Conservation (phyloP, 2,797 vertebrate genomes). For the Lacerta viridis region DNA sequence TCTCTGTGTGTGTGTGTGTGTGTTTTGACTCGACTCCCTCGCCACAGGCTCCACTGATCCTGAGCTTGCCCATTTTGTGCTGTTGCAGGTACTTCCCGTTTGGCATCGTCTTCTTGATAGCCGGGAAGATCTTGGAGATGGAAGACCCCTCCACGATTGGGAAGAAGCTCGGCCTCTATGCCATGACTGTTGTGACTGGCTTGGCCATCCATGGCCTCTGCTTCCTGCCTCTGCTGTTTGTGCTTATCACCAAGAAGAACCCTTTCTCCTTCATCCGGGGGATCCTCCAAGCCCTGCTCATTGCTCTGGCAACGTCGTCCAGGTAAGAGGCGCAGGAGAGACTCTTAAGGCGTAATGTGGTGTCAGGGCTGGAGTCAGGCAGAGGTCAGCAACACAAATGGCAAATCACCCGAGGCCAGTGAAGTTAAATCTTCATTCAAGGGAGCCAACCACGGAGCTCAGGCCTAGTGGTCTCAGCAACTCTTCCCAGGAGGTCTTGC, state of each 20-base stretch:
- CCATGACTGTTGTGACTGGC: constrained; percentile 87
- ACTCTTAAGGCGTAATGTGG: too few relatives aligned
- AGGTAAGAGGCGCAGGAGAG: constrained; percentile 77
- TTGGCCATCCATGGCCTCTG: constrained; percentile 87
- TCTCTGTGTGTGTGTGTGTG: too few relatives aligned
- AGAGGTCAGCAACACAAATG: too few relatives aligned
- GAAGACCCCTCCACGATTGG: constrained; percentile 86
- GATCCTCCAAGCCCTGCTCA: constrained; percentile 90
- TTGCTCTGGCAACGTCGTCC: constrained; percentile 91
- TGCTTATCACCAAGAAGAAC: constrained; percentile 88
- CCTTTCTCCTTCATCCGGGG: constrained; percentile 89
- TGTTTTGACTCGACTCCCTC: too few relatives aligned
- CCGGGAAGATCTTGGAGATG: constrained; percentile 93
- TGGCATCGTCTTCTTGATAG: constrained; percentile 91
- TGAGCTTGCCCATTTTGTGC: not conserved
- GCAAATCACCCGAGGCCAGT: too few relatives aligned
- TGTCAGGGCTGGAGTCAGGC: too few relatives aligned
- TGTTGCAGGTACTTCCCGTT: constrained; percentile 91
- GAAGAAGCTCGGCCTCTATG: constrained; percentile 89
- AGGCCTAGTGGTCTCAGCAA: too few relatives aligned
- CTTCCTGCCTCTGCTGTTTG: constrained; percentile 87
- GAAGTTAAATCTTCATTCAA: too few relatives aligned
- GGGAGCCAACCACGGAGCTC: too few relatives aligned
- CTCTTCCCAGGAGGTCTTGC: too few relatives aligned
- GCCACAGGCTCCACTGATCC: not conserved